These are phyloP conservation scores for Heliangelus exortis DNA, from an alignment of 2,797 vertebrate species.

Conservation along the genomic window DNA sequence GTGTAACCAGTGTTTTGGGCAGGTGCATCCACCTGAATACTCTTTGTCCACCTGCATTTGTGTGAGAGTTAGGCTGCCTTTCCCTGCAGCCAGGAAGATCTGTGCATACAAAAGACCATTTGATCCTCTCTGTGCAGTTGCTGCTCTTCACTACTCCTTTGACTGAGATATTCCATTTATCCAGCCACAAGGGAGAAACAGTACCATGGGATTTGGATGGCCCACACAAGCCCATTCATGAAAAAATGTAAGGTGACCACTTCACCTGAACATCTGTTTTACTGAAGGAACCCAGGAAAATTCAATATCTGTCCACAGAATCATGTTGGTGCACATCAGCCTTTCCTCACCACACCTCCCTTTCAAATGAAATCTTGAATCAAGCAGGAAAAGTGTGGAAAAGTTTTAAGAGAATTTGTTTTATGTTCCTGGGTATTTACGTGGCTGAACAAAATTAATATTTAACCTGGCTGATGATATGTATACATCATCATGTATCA, in stretches of 20 bases:
- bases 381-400: not conserved
- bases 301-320: not conserved
- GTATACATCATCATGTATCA: not conserved
- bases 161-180: not conserved
- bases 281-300: conserved; percentile 4
- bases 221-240: not conserved
- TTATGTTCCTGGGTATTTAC: not conserved
- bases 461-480: not conserved
- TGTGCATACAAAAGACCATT: not conserved
- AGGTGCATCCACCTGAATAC: not conserved
- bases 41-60: not conserved
- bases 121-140: not conserved
- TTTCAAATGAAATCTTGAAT: not conserved
- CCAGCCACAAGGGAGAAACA: not conserved
- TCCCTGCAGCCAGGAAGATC: not conserved
- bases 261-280: not conserved
- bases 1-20: not conserved
- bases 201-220: not conserved
- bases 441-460: not conserved
- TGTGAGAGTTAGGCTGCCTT: not conserved
- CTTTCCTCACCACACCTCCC: not conserved
- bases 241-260: not conserved
- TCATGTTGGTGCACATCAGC: not conserved
- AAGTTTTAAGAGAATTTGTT: not conserved
- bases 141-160: conserved; percentile 1